Evolutionary conservation across 2,797 vertebrate species (phyloP).

Genomic region (Chelonia mydas): DNA sequence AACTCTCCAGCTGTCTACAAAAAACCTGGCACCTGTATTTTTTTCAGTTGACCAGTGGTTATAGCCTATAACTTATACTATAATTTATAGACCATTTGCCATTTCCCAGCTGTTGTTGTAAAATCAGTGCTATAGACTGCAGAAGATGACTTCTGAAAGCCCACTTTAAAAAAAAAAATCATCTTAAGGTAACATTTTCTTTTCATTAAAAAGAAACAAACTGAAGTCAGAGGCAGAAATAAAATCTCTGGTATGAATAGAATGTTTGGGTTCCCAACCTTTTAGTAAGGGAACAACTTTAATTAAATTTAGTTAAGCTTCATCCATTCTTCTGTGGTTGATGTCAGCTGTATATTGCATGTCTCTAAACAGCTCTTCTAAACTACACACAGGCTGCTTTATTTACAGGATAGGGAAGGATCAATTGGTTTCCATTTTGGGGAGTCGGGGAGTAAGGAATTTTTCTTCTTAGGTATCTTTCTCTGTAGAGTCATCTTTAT

Average conservation of each 20-base stretch:
- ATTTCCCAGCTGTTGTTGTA: neutral
- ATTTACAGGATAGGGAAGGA: conserved; percentile 44
- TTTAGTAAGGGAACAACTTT: conserved; percentile 56
- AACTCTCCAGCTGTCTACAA: neutral
- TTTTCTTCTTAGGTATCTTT: conserved; percentile 46
- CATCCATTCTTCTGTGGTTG: conserved; percentile 45
- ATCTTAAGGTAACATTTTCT: conserved; percentile 17
- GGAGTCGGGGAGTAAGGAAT: conserved; percentile 50
- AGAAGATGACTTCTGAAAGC: neutral
- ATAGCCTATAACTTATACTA: neutral
- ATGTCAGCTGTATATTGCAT: conserved; percentile 43
- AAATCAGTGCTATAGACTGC: neutral
- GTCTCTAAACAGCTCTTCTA: conserved; percentile 54
- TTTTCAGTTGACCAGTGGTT: conserved; percentile 24
- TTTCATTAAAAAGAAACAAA: conserved; percentile 40
- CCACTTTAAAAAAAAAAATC: conserved; percentile 20
- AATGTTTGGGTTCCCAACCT: conserved; percentile 49
- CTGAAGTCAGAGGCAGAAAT: conserved; percentile 51
- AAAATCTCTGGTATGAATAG: conserved; percentile 65
- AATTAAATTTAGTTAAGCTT: conserved; percentile 52
- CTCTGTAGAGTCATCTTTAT: conserved; percentile 43
- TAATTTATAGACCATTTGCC: neutral
- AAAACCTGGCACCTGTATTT: conserved; percentile 21
- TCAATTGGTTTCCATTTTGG: conserved; percentile 54
- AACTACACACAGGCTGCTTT: conserved; percentile 59